phyloP scores from a whole-genome alignment of 2,888 invertebrate genomes.

The Tiphia femorata region DNA sequence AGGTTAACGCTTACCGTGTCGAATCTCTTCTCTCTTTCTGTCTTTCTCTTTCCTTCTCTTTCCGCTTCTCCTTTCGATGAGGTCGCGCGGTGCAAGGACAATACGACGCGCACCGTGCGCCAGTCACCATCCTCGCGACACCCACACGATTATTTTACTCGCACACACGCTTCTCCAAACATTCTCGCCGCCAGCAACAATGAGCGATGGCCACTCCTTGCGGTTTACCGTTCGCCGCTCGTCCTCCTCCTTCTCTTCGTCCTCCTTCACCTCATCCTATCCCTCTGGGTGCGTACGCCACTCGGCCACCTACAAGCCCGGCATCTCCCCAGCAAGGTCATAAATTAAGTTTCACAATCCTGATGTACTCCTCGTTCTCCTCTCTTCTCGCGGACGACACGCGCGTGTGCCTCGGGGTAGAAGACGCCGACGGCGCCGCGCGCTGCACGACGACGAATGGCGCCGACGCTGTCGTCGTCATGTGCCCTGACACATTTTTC shows the following conservation, averaged over 20 bases:
- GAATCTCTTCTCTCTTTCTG: too few species aligned
- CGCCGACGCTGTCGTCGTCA: too few species aligned
- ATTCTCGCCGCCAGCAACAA: too few species aligned
- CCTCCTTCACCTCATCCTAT: background rate
- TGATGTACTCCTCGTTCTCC: background rate
- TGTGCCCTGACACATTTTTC: slow-evolving; percentile 1
- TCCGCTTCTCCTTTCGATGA: too few species aligned
- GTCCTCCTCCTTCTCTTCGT: slow-evolving; percentile 12
- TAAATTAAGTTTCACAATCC: slow-evolving; percentile 42
- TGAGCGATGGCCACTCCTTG: slow-evolving; percentile 28
- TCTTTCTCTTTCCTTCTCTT: slow-evolving; percentile 3
- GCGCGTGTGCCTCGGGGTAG: background rate
- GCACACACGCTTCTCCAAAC: too few species aligned
- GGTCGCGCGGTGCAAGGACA: slow-evolving; percentile 34
- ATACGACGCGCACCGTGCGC: background rate
- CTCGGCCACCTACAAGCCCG: slow-evolving; percentile 32
- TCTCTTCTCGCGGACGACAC: background rate
- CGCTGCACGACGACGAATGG: too few species aligned
- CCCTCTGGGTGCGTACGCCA: background rate
- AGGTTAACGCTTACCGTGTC: slow-evolving; percentile 25
- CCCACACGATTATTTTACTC: too few species aligned
- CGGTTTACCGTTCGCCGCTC: slow-evolving; percentile 29
- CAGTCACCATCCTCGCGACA: background rate
- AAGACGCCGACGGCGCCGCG: background rate
- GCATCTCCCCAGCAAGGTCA: slow-evolving; percentile 29